Conservation (phyloP, 1,140 invertebrate species). For the Diorhabda carinulata region DNA sequence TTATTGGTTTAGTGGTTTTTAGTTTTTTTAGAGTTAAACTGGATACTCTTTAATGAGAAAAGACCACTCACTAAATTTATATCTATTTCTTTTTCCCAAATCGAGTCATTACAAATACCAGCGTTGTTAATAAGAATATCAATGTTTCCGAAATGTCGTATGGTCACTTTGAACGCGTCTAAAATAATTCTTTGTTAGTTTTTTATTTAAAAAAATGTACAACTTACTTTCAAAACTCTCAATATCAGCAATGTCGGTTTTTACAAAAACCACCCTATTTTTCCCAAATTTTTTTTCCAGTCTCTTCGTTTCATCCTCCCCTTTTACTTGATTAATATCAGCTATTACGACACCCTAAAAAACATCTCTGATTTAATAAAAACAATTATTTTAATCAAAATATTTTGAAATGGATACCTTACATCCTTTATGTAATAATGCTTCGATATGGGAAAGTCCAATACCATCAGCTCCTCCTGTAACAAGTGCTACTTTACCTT, state of each 20-base stretch:
- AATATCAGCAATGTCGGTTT: slow-evolving; percentile 22
- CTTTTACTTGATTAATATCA: slow-evolving; percentile 12
- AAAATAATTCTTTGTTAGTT: slow-evolving; percentile 17
- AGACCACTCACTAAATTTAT: slow-evolving; percentile 51
- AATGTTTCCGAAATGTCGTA: slow-evolving; percentile 39
- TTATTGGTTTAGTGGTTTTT: background rate
- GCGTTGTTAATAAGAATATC: slow-evolving; percentile 47
- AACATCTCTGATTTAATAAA: background rate
- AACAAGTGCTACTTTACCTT: slow-evolving; percentile 67
- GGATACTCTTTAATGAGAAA: background rate
- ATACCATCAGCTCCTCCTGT: slow-evolving; percentile 75
- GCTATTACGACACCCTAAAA: slow-evolving; percentile 23
- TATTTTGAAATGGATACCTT: too few species aligned
- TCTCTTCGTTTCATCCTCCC: slow-evolving; percentile 8
- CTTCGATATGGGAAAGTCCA: slow-evolving; percentile 63
- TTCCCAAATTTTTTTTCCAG: slow-evolving; percentile 20
- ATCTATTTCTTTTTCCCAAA: slow-evolving; percentile 50
- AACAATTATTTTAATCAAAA: too few species aligned
- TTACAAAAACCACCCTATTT: slow-evolving; percentile 14
- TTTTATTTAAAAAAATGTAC: background rate
- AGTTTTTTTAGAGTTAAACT: background rate
- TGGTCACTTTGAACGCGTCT: slow-evolving; percentile 39
- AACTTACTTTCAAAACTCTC: slow-evolving; percentile 12
- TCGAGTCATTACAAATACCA: slow-evolving; percentile 49
- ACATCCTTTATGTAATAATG: slow-evolving; percentile 57